Evolutionary conservation across 2,888 invertebrate genomes (phyloP).

Genomic region (Nomada lathburiana): DNA sequence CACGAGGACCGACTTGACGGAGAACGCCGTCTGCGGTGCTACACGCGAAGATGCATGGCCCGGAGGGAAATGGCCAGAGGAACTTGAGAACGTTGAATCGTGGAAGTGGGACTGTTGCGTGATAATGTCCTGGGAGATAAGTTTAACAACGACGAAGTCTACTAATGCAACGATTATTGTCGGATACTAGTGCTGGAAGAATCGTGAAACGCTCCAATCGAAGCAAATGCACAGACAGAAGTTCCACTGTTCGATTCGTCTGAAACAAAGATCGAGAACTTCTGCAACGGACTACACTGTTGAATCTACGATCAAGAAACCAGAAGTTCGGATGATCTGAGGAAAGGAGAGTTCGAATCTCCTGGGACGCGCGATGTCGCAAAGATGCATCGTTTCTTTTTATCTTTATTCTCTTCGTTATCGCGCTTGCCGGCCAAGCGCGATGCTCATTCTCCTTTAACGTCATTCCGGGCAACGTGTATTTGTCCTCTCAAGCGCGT

Average conservation of each 20-base stretch:
- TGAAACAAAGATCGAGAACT: not conserved
- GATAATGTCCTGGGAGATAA: slow-evolving; percentile 16
- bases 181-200: too few relatives aligned
- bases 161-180: not conserved
- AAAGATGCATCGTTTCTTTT: not conserved
- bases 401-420: slow-evolving; percentile 12
- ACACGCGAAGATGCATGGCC: slow-evolving; percentile 11
- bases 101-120: not conserved
- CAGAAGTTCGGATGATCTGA: not conserved
- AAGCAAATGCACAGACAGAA: too few relatives aligned
- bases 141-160: too few relatives aligned
- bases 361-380: slow-evolving; percentile 3
- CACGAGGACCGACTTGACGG: slow-evolving; percentile 15
- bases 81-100: not conserved
- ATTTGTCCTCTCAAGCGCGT: slow-evolving; percentile 7
- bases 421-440: slow-evolving; percentile 66
- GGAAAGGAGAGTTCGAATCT: not conserved
- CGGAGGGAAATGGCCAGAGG: not conserved
- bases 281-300: not conserved
- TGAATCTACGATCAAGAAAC: not conserved
- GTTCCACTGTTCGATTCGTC: too few relatives aligned
- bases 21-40: slow-evolving; percentile 46
- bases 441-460: slow-evolving; percentile 31
- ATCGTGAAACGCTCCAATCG: too few relatives aligned
- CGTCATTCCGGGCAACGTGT: slow-evolving; percentile 36